Conservation (phyloP, 2,797 vertebrate species). For the Manis crassicaudata region DNA sequence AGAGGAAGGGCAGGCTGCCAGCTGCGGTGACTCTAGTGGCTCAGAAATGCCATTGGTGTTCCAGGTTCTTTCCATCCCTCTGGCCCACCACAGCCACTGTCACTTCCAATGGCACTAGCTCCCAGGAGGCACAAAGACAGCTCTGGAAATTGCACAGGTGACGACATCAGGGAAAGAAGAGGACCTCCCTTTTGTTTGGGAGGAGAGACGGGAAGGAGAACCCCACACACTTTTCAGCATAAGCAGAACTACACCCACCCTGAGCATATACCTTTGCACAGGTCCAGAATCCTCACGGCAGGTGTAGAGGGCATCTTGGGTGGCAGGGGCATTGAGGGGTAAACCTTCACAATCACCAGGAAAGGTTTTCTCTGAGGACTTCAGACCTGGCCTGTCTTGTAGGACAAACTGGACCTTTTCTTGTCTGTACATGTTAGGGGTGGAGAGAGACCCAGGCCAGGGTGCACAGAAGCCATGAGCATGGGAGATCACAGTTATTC, state of each 20-base stretch:
- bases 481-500: not conserved
- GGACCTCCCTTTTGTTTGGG: not conserved
- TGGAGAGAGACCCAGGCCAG: not conserved
- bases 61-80: not conserved
- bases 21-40: not conserved
- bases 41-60: not conserved
- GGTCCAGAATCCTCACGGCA: not conserved
- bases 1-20: not conserved
- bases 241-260: not conserved
- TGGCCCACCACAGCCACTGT: not conserved
- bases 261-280: not conserved
- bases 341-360: not conserved
- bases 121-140: not conserved
- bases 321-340: fast-evolving
- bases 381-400: not conserved
- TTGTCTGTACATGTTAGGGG: not conserved
- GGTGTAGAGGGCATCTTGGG: not conserved
- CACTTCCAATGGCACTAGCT: not conserved
- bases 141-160: not conserved
- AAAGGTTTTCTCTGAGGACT: not conserved
- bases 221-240: not conserved
- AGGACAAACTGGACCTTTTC: not conserved
- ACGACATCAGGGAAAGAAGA: not conserved
- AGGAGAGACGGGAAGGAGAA: not conserved
- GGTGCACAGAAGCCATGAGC: not conserved